Conservation (phyloP, 2,797 vertebrate species). For the Mormyrus hasselquistii region DNA sequence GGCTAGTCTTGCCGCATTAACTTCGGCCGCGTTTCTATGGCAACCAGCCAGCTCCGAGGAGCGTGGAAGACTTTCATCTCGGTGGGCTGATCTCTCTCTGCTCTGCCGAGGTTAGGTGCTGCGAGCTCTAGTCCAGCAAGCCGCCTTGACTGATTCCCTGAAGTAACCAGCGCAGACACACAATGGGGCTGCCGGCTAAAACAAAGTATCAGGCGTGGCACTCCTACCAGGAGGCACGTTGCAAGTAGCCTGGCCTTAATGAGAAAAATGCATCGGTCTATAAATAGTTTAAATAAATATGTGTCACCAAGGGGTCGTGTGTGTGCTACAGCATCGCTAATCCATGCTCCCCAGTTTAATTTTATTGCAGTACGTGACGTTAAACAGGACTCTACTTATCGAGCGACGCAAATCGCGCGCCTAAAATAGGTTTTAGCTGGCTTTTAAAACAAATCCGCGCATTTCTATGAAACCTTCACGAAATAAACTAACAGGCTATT, state of each 20-base stretch:
- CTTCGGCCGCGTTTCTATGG: constrained; percentile 59
- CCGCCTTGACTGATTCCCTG: constrained; percentile 13
- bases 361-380: not conserved
- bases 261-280: not conserved
- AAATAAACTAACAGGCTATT: not conserved
- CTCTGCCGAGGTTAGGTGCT: not conserved
- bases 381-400: not conserved
- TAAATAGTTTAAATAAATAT: not conserved
- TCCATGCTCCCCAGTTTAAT: not conserved
- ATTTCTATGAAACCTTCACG: not conserved
- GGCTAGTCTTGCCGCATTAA: constrained; percentile 57
- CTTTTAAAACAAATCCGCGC: not conserved
- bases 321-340: not conserved
- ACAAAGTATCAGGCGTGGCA: not conserved
- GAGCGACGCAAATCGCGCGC: not conserved
- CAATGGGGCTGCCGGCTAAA: not conserved
- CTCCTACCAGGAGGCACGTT: not conserved
- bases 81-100: constrained; percentile 22
- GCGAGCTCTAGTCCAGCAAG: constrained; percentile 14
- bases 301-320: not conserved
- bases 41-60: constrained; percentile 41
- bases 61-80: constrained; percentile 32
- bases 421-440: not conserved
- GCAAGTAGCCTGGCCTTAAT: not conserved
- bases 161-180: constrained; percentile 18